Conservation (phyloP, 2,888 invertebrate genomes). For the Corbicula japonica region DNA sequence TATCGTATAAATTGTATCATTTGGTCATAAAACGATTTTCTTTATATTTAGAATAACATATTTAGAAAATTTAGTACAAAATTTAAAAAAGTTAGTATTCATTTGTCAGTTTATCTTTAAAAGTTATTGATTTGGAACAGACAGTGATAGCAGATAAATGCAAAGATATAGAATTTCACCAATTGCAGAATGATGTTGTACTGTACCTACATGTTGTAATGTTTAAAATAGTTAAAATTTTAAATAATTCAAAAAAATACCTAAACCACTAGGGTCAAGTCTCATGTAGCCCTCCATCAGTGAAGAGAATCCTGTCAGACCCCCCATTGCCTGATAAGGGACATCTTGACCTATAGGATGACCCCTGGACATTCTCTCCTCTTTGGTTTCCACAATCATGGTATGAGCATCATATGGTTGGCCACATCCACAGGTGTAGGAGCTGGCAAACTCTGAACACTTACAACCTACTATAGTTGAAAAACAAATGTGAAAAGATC, state of each 20-base stretch:
- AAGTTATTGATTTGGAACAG: no score
- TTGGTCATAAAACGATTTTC: no score
- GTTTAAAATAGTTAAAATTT: neutral
- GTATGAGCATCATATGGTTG: constrained; percentile 80
- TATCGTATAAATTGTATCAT: no score
- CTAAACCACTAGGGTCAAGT: constrained; percentile 86
- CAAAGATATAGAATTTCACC: no score
- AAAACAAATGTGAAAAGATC: no score
- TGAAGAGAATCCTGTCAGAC: constrained; percentile 86
- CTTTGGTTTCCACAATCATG: constrained; percentile 85
- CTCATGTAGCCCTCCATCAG: constrained; percentile 86
- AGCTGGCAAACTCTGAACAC: constrained; percentile 83
- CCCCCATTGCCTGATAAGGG: constrained; percentile 87
- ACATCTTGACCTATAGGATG: constrained; percentile 85
- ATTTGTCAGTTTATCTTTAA: no score
- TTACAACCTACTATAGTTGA: constrained; percentile 79
- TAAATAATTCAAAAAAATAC: constrained; percentile 64
- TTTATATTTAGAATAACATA: no score
- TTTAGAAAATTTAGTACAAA: no score
- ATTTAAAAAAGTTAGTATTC: no score
- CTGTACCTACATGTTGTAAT: no score
- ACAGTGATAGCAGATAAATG: no score
- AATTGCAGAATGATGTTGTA: no score
- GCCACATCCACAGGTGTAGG: constrained; percentile 86
- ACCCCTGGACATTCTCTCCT: constrained; percentile 84